These are phyloP conservation scores for Goniozus legneri DNA, from an alignment of 1,140 invertebrate species.

Conservation along the genomic window DNA sequence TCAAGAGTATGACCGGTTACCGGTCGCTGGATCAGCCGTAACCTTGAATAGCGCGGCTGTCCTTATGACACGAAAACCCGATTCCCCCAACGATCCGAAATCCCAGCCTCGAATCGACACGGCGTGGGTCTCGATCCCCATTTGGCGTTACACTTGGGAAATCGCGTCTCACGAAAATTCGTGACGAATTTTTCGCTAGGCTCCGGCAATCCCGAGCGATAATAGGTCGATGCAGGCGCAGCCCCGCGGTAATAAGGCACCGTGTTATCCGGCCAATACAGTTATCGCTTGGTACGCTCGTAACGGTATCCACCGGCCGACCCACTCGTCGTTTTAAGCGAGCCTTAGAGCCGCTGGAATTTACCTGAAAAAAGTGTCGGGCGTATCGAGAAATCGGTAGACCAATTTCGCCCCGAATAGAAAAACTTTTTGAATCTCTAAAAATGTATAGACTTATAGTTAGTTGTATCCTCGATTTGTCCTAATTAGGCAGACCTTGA, in stretches of 20 bases:
- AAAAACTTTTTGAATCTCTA: too few relatives aligned
- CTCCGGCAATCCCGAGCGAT: too few relatives aligned
- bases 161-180: too few relatives aligned
- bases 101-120: not conserved
- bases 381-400: too few relatives aligned
- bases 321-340: slow-evolving; percentile 38
- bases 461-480: too few relatives aligned
- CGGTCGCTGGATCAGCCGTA: too few relatives aligned
- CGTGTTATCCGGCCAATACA: slow-evolving; percentile 49
- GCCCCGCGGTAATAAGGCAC: slow-evolving; percentile 28
- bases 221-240: slow-evolving; percentile 14
- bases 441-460: too few relatives aligned
- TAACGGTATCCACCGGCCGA: slow-evolving; percentile 45
- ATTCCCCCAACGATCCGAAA: slow-evolving; percentile 20
- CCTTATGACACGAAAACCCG: slow-evolving; percentile 52
- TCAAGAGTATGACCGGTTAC: too few relatives aligned
- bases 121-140: too few relatives aligned
- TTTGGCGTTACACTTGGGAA: too few relatives aligned
- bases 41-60: slow-evolving; percentile 42
- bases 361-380: slow-evolving; percentile 20
- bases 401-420: too few relatives aligned
- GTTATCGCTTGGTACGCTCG: slow-evolving; percentile 44
- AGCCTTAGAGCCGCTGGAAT: slow-evolving; percentile 13
- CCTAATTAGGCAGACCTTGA: not conserved
- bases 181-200: too few relatives aligned